These are phyloP conservation scores for Vimba vimba DNA, from an alignment of 2,113 vertebrate species.

Conservation along the genomic window DNA sequence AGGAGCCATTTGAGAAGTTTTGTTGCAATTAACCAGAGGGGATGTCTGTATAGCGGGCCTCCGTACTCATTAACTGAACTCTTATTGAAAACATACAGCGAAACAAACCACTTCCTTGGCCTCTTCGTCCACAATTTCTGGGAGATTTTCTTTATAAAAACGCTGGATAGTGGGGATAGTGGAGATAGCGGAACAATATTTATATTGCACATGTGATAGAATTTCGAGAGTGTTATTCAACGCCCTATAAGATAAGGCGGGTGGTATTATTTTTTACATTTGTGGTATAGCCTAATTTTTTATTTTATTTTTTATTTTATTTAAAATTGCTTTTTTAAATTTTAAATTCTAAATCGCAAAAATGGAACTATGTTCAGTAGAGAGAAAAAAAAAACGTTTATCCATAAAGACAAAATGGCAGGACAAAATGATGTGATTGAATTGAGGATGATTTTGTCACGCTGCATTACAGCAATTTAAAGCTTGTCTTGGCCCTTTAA, in stretches of 20 bases:
- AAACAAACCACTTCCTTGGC: constrained; percentile 33
- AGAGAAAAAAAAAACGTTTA: neutral
- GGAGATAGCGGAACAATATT: neutral
- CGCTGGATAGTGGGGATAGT: neutral
- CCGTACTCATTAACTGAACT: constrained; percentile 52
- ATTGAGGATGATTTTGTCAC: constrained; percentile 60
- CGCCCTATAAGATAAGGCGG: neutral
- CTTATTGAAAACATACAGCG: constrained; percentile 62
- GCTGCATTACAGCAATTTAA: constrained; percentile 62
- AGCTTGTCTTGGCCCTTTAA: constrained; percentile 64
- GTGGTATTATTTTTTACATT: neutral
- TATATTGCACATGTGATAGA: neutral
- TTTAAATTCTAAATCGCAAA: neutral
- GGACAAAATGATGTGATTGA: constrained; percentile 47
- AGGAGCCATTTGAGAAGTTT: constrained; percentile 60
- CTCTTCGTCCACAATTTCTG: neutral
- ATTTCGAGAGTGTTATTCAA: neutral
- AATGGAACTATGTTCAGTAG: neutral
- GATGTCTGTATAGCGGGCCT: constrained; percentile 51
- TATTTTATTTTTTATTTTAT: neutral
- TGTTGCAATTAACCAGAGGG: constrained; percentile 63
- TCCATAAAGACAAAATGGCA: neutral
- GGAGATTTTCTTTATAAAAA: constrained; percentile 11
- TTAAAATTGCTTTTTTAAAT: neutral
- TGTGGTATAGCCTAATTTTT: neutral